A percentile compares a stretch with the other conserved stretches of the same genome.
Conservation (phyloP, 2,888 invertebrate genomes). For the Melinaea menophilus region DNA sequence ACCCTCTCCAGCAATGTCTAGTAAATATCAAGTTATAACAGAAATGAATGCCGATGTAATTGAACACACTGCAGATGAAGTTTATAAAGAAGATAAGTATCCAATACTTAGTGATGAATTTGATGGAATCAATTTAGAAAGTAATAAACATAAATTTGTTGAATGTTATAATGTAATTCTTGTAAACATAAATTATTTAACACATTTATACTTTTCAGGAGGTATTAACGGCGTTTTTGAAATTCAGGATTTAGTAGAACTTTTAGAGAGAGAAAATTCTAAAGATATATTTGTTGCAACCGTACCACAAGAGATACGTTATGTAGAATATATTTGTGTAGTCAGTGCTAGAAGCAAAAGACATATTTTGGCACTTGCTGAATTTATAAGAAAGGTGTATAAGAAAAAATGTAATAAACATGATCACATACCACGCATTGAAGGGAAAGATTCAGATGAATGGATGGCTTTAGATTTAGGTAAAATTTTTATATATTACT, state of each 20-base stretch:
- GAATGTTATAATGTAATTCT: background rate
- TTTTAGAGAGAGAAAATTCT: conserved; percentile 87
- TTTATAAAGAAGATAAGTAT: conserved; percentile 47
- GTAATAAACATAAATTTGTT: conserved; percentile 59
- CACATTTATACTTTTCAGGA: conserved; percentile 74
- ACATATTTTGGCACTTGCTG: conserved; percentile 85
- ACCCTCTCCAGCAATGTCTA: conserved; percentile 68
- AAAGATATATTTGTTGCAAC: conserved; percentile 88
- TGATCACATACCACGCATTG: conserved; percentile 85
- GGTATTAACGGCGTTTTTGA: conserved; percentile 92
- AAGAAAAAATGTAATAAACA: conserved; percentile 81
- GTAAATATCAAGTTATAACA: conserved; percentile 83
- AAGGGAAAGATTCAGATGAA: conserved; percentile 85
- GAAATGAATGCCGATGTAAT: conserved; percentile 84
- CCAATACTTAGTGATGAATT: conserved; percentile 77
- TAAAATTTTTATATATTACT: conserved; percentile 44
- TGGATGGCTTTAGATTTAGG: conserved; percentile 96
- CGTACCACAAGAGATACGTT: conserved; percentile 85
- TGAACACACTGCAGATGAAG: conserved; percentile 85
- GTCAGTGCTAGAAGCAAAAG: conserved; percentile 85
- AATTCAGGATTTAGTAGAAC: conserved; percentile 87
- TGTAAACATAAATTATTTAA: background rate
- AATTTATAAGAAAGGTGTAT: conserved; percentile 85
- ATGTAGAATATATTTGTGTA: conserved; percentile 91
- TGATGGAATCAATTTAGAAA: conserved; percentile 77